Evolutionary conservation across 2,888 invertebrate species (phyloP), one percentile per base, ranked within the genome.

Genomic region (Nysson spinosus): DNA sequence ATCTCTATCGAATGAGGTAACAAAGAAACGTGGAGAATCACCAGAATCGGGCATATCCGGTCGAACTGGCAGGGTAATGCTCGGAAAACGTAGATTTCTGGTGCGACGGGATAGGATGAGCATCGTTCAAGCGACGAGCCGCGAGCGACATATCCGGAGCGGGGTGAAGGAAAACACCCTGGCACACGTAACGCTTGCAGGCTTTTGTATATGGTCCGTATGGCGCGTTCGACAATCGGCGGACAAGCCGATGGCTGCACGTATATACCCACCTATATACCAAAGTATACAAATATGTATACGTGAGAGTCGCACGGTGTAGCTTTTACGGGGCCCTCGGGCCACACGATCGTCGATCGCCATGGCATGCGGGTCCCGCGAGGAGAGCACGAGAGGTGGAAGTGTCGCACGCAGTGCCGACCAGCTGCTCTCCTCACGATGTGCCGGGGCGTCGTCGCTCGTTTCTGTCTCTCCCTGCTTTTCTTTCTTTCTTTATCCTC

Each of bases 291-390:
- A n/a, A n/a, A 11, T 5, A 56, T 24, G 65, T 49, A 49, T 39
- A 64, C 42, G 62, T 34, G 72, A 49, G 56, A 58, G 50, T 39
- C 35, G 20, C 62, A 58, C 49, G 55, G 54, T 16, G 49, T 65
- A 72, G 73, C 46, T 72, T 66, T 69, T 62, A 54, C 68, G 57
- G 72, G 66, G 62, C 69, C 69, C 73, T 60, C 70, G 67, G 61
- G 74, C 70, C 65, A 67, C 65, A 66, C 73, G 76, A 75, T 72
- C 73, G 77, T 65, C 74, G 70, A 77, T 77, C 70, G 69, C 50
- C 61, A 61, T 64, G 75, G 76, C 74, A 81, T 80, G 78, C 78
- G 82, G 80, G 78, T 70, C 72, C 75, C 79, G 80, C 79, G 77
- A 78, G 69, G 63, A 71, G 46, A 64, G 57, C 63, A 52, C 57